Evolutionary conservation across 2,113 vertebrate genomes (phyloP).

Genomic region (Rhagologus leucostigma): DNA sequence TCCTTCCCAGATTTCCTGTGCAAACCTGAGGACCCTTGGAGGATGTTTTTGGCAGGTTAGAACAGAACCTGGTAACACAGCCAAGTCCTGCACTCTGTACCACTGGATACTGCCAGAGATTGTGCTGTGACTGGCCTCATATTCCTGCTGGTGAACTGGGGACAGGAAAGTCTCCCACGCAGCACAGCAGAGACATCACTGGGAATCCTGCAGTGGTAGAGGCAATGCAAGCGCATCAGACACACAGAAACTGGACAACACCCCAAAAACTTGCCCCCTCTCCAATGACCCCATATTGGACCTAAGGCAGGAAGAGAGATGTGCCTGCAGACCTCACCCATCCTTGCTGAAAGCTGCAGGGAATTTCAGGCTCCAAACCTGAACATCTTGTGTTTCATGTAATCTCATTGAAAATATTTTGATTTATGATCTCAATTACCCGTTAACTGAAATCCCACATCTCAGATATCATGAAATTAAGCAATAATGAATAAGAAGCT

Average conservation of each 20-base stretch:
- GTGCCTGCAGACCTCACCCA: not conserved
- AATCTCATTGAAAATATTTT: slow-evolving; percentile 56
- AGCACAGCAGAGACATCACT: not conserved
- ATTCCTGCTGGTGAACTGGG: not conserved
- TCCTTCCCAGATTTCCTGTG: not conserved
- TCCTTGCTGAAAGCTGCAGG: not conserved
- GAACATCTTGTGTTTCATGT: slow-evolving; percentile 33
- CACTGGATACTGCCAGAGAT: not conserved
- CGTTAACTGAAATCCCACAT: slow-evolving; percentile 32
- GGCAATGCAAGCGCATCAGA: not conserved
- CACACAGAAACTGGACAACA: not conserved
- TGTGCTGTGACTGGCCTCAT: not conserved
- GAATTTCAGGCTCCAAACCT: not conserved
- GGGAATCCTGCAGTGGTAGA: not conserved
- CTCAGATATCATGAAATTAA: slow-evolving; percentile 49
- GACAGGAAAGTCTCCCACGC: not conserved
- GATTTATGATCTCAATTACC: slow-evolving; percentile 52
- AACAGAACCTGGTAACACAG: not conserved
- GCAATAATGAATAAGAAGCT: slow-evolving; percentile 62
- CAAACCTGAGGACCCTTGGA: not conserved
- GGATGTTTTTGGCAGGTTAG: not conserved
- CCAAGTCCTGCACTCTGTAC: not conserved
- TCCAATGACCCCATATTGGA: accelerated
- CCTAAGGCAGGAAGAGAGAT: not conserved
- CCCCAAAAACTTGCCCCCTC: not conserved